Conservation (phyloP, 2,113 vertebrate genomes). For the Sapayoa aenigma region DNA sequence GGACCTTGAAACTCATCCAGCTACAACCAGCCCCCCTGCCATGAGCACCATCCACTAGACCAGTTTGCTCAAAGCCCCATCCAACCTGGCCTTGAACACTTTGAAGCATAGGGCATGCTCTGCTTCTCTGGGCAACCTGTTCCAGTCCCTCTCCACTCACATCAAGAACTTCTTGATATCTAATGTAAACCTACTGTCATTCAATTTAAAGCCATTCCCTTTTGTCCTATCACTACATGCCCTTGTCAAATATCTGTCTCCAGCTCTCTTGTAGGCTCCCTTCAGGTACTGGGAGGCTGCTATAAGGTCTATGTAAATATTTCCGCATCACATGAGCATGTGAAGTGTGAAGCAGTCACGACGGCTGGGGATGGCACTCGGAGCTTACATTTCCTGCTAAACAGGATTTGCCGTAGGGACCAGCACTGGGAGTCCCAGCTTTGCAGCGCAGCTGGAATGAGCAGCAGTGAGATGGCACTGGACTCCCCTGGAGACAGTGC, state of each 20-base stretch:
- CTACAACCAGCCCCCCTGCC: neutral
- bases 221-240: neutral
- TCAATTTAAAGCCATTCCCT: neutral
- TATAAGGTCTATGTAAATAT: neutral
- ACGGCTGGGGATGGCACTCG: fast-evolving
- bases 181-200: neutral
- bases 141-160: neutral
- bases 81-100: neutral
- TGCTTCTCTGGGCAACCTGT: neutral
- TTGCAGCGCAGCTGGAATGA: neutral
- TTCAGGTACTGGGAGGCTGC: neutral
- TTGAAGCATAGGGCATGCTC: too few species aligned
- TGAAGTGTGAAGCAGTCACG: neutral
- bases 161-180: neutral
- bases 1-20: neutral
- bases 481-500: fast-evolving
- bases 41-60: neutral
- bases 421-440: neutral
- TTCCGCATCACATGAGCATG: fast-evolving
- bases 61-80: neutral
- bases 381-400: neutral
- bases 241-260: neutral
- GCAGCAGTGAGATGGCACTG: fast-evolving
- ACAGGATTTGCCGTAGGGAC: fast-evolving
- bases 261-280: neutral